Evolutionary conservation across 2,888 invertebrate genomes (phyloP).

Genomic region (Nudaria mundana): DNA sequence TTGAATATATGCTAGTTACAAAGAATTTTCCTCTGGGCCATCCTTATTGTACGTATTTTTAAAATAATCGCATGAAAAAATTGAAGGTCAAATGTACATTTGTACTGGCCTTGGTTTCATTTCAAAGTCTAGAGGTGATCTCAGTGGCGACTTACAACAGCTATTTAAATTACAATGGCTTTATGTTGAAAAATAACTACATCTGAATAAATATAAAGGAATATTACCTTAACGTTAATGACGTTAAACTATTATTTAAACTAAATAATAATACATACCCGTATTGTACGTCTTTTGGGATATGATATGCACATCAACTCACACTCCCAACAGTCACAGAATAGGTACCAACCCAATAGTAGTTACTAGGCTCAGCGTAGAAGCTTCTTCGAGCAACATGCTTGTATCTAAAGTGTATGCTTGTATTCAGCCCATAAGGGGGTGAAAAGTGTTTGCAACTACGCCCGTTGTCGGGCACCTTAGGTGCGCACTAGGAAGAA

Average conservation of each 20-base stretch:
- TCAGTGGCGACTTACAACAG: slow-evolving; percentile 52
- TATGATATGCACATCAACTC: no score
- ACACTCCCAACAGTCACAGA: no score
- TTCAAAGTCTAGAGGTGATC: slow-evolving; percentile 64
- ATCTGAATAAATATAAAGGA: slow-evolving; percentile 39
- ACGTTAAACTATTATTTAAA: neutral
- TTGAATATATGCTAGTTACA: slow-evolving; percentile 19
- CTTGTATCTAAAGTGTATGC: no score
- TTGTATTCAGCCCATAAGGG: no score
- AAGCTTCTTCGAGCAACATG: no score
- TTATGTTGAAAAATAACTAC: slow-evolving; percentile 50
- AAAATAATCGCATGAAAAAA: slow-evolving; percentile 50
- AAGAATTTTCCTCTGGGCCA: slow-evolving; percentile 22
- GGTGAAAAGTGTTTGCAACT: no score
- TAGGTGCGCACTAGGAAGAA: no score
- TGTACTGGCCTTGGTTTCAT: slow-evolving; percentile 61
- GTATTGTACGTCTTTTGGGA: no score
- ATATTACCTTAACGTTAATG: slow-evolving; percentile 6
- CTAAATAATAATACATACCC: neutral
- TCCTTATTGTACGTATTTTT: slow-evolving; percentile 34
- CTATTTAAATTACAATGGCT: slow-evolving; percentile 65
- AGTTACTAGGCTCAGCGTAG: no score
- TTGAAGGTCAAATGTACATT: slow-evolving; percentile 59
- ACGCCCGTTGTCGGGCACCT: no score
- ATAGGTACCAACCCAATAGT: no score